Percentiles rank a stretch among this genome's conserved stretches.
phyloP scores from a whole-genome alignment of 1,140 invertebrate species.

The Cyphomyrmex costatus region DNA sequence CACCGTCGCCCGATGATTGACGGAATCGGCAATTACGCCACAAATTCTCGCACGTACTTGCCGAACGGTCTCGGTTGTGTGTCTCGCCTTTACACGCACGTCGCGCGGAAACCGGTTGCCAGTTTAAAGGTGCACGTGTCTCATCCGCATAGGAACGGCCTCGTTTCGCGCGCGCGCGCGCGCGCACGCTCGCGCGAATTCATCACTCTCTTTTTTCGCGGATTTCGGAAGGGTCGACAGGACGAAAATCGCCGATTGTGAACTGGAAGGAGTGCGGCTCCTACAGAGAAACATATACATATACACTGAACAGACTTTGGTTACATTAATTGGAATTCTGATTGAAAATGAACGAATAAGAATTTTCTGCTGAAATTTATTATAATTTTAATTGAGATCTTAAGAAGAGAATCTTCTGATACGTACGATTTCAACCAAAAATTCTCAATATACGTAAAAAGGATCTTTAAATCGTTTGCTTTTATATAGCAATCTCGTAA shows the following conservation, averaged over 20 bases:
- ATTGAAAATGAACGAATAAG: no score
- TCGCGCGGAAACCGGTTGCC: constrained; percentile 78
- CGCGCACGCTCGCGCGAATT: constrained; percentile 44
- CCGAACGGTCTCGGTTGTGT: constrained; percentile 66
- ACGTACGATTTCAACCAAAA: no score
- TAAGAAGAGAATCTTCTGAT: no score
- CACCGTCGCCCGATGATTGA: constrained; percentile 71
- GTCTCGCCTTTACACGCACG: constrained; percentile 69
- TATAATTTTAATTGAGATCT: no score
- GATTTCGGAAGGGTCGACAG: constrained; percentile 18
- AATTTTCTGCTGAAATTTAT: no score
- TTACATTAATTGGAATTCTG: no score
- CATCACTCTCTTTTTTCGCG: constrained; percentile 55
- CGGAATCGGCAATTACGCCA: constrained; percentile 75
- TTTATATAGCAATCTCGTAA: background rate
- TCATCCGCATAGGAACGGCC: constrained; percentile 65
- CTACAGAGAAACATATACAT: constrained; percentile 38
- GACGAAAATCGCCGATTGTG: constrained; percentile 27
- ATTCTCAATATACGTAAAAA: no score
- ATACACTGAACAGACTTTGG: background rate
- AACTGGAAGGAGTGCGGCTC: background rate
- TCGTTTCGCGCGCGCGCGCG: constrained; percentile 39
- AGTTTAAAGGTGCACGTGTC: constrained; percentile 71
- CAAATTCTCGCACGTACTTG: constrained; percentile 78
- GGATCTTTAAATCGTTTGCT: background rate